Base-by-base conservation (phyloP, 1,140 invertebrate species). In the Lanistes nyassanus region DNA sequence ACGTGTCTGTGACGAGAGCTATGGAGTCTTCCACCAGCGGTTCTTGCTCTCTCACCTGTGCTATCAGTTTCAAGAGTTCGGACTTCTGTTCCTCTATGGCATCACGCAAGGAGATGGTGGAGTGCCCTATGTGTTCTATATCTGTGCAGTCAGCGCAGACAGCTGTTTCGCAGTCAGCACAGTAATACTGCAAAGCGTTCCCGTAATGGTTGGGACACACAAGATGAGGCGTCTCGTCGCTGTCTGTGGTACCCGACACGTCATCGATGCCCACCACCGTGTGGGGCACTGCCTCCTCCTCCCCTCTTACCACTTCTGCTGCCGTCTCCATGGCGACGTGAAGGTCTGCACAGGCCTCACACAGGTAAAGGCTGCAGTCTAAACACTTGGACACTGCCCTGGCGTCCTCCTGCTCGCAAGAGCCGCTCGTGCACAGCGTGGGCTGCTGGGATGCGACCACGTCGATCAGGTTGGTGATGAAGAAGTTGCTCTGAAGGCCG, bases 111-210 rank as follows among this genome's bases (percentile, higher is more conserved):
- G 88, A 83, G 23, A 90, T 81, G 11, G 88, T 90, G 69, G 84
- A 83, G 80, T 92, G 91, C 23, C 89, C 85, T 60, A 89, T 87
- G 79, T 92, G 91, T 74, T 91, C 91, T 19, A 91, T 89, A 74
- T 90, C 89, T 0, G 91, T 91, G 78, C 91, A 92, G 70, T 88
- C 88, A 58, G 88, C 87, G 79, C 91, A 92, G 60, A 92, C 88
- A 2, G 91, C 90, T 0, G 91, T 92, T 81, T 92, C 91, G 82
- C 91, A 92, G 64, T 90, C 88, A 11, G 86, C 83, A 81, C 91
- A 92, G 82, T 90, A 92, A 82, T 91, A 91, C 66, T 89, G 81
- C 47, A 92, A 80, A 2, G 89, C 87, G 76, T 91, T 90, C 23
- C 85, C 85, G 26, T 83, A 81, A 77, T 90, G 88, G 66, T 84